Base-by-base conservation (phyloP, 92 coral and sea anemone species). In the Pocillopora meandrina region DNA sequence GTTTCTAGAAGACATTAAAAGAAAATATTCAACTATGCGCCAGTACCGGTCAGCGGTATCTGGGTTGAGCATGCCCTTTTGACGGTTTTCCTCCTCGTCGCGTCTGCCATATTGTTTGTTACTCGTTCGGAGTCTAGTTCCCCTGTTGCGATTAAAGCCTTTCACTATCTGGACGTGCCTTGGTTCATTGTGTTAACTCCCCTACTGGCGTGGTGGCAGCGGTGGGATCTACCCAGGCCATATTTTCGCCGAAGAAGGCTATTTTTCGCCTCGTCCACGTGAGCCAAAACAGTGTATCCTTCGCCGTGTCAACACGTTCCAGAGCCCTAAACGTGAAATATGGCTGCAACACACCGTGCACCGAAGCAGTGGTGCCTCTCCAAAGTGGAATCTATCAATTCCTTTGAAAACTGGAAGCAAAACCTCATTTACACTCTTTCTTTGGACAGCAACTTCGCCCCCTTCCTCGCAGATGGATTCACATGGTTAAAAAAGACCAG, bases 171-270 rank as follows among this genome's bases (percentile, higher is more conserved):
- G 26, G 26, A 23, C 26, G 26, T 23, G 26, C 26, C 26, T 23
- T 23, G 26, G 26, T 23, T 23, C 26, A 23, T 23, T 23, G 26
- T 23, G 26, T 23, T 23, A 23, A 23, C 26, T 23, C 90, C 84
- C 81, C 85, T 60, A 61, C 86, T 86, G 64, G 57, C 85, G 73
- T 23, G 26, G 26, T 23, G 26, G 26, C 26, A 23, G 26, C 0
- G 26, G 0, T 23, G 0, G 26, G 26, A 0, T 23, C 26, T 23
- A 23, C 26, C 26, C 26, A 23, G 26, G 26, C 26, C 26, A 23
- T 23, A 23, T 23, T 23, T 23, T 23, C 61, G 61, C 61, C 61
- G 15, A 15, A 10, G 15, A 9, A 9, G 61, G 15, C 15, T 15
- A 58, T n/a, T 58, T 58, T 58, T 58, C 61, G 61, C 61, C 61